Conservation (phyloP, 2,888 invertebrate genomes). For the Napeogenes inachia region DNA sequence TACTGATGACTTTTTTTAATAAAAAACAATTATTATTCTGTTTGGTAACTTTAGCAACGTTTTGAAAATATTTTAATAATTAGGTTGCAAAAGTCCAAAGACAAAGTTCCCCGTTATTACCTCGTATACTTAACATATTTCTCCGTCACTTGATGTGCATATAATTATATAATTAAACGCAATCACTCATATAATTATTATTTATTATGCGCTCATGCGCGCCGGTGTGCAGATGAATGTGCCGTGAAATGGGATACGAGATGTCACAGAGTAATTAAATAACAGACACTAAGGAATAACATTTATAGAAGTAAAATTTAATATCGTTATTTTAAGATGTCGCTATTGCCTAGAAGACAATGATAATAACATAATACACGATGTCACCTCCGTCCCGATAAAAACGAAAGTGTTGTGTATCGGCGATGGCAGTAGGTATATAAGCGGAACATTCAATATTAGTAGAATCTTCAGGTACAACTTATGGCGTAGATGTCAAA, state of each 20-base stretch:
- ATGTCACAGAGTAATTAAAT: slow-evolving; percentile 11
- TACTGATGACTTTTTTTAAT: too few species aligned
- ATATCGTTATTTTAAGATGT: too few species aligned
- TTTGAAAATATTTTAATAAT: not conserved
- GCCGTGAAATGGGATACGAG: slow-evolving; percentile 11
- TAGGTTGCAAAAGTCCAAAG: not conserved
- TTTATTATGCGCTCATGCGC: slow-evolving; percentile 12
- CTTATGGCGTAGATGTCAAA: too few species aligned
- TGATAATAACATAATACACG: too few species aligned
- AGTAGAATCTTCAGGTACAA: too few species aligned
- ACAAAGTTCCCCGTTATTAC: not conserved
- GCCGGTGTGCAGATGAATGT: slow-evolving; percentile 9
- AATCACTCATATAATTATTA: slow-evolving; percentile 39
- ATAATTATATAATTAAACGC: slow-evolving; percentile 31
- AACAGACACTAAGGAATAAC: not conserved
- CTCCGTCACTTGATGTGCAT: not conserved
- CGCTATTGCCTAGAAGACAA: too few species aligned
- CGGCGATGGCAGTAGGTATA: too few species aligned
- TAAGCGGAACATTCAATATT: too few species aligned
- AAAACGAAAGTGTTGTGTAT: too few species aligned
- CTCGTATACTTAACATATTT: not conserved
- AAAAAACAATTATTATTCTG: too few species aligned
- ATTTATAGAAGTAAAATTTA: not conserved
- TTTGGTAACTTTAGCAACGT: too few species aligned
- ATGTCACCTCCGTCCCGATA: too few species aligned